These are phyloP conservation scores for Mycogona germanica DNA, from an alignment of 2,888 invertebrate genomes.

Conservation along the genomic window DNA sequence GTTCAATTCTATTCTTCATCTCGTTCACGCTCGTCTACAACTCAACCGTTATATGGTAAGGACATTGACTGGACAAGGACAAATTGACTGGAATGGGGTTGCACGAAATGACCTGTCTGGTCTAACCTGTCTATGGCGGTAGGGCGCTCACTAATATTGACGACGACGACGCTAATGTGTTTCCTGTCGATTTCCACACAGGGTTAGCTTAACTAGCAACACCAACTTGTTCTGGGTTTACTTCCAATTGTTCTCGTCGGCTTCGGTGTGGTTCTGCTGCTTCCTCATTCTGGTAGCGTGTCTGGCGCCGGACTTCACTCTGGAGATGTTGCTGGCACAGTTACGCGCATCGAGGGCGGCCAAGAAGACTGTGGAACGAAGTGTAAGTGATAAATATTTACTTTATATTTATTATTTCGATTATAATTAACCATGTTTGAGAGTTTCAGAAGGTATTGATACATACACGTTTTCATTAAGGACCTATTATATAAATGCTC, in stretches of 20 bases:
- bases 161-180: no score
- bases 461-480: no score
- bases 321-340: constrained; percentile 19
- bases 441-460: no score
- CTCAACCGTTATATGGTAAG: constrained; percentile 6
- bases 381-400: no score
- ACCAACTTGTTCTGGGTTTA: constrained; percentile 41
- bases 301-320: constrained; percentile 44
- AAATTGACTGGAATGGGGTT: background rate
- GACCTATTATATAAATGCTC: no score
- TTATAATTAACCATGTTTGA: no score
- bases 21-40: constrained; percentile 40
- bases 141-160: background rate
- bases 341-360: no score
- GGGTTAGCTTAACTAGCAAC: background rate
- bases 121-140: background rate
- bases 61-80: background rate
- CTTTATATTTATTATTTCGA: no score
- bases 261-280: constrained; percentile 48
- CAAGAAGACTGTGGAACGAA: no score
- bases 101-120: background rate
- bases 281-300: constrained; percentile 40
- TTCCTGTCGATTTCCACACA: background rate
- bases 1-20: constrained; percentile 46
- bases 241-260: constrained; percentile 43